Conservation (phyloP, 2,797 vertebrate genomes). For the Balearica regulorum region DNA sequence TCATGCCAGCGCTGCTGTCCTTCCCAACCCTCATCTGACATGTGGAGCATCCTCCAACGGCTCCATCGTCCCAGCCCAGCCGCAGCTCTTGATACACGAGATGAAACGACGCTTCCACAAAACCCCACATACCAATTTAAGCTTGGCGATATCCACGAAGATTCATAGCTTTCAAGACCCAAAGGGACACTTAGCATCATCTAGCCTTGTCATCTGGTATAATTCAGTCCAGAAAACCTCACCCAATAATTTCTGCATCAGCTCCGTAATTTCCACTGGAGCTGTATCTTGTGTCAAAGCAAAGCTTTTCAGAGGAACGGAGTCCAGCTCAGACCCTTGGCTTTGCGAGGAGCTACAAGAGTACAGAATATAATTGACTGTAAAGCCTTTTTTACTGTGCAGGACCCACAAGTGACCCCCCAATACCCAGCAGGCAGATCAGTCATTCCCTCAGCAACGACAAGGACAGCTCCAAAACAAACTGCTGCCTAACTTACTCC, state of each 20-base stretch:
- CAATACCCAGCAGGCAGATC: background rate
- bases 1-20: background rate
- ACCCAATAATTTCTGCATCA: slow-evolving; percentile 45
- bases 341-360: background rate
- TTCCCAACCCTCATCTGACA: background rate
- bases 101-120: background rate
- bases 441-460: background rate
- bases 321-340: background rate
- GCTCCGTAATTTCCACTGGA: slow-evolving; percentile 47
- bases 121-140: background rate
- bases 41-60: background rate
- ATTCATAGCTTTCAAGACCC: slow-evolving; percentile 2
- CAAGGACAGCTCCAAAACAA: slow-evolving; percentile 26
- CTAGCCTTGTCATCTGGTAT: slow-evolving; percentile 14
- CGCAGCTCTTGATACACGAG: background rate
- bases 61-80: background rate
- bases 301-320: background rate
- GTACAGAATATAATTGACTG: background rate
- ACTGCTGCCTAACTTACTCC: background rate
- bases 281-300: background rate
- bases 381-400: background rate
- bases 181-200: slow-evolving; percentile 8
- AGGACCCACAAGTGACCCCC: background rate
- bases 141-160: background rate
- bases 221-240: slow-evolving; percentile 47